phyloP scores from a whole-genome alignment of 2,797 vertebrate genomes.

The Alosa sapidissima region DNA sequence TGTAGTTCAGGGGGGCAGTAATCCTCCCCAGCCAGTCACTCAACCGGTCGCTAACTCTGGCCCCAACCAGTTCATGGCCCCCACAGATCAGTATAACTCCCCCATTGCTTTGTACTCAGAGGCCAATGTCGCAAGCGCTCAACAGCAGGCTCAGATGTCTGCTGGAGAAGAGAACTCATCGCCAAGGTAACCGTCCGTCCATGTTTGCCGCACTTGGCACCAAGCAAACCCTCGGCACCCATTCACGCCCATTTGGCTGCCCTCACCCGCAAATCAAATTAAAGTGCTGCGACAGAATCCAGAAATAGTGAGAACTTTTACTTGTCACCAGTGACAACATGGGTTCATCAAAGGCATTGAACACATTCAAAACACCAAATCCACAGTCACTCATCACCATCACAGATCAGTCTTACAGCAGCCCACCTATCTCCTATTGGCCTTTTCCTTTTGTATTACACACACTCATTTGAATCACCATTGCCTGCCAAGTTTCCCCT shows the following conservation, averaged over 20 bases:
- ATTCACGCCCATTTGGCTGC: neutral
- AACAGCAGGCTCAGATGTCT: constrained; percentile 53
- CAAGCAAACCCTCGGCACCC: neutral
- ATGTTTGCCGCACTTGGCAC: neutral
- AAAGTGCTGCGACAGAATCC: neutral
- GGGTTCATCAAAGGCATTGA: neutral
- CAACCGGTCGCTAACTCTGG: constrained; percentile 38
- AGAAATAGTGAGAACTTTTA: neutral
- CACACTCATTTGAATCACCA: neutral
- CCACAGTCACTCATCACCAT: neutral
- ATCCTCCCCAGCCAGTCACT: constrained; percentile 67
- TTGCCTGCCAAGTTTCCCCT: neutral
- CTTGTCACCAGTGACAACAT: neutral
- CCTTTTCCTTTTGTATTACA: neutral
- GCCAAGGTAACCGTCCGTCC: constrained; percentile 50
- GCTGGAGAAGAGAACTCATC: constrained; percentile 43
- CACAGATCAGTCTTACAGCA: neutral
- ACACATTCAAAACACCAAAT: neutral
- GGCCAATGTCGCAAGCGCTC: constrained; percentile 47
- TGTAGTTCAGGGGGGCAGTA: constrained; percentile 63
- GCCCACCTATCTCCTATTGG: neutral
- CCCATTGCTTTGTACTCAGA: constrained; percentile 55
- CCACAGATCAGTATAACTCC: constrained; percentile 54
- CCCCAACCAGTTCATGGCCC: constrained; percentile 35
- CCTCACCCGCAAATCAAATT: neutral